phyloP scores from a whole-genome alignment of 1,140 invertebrate species.

The Aplysia californica region DNA sequence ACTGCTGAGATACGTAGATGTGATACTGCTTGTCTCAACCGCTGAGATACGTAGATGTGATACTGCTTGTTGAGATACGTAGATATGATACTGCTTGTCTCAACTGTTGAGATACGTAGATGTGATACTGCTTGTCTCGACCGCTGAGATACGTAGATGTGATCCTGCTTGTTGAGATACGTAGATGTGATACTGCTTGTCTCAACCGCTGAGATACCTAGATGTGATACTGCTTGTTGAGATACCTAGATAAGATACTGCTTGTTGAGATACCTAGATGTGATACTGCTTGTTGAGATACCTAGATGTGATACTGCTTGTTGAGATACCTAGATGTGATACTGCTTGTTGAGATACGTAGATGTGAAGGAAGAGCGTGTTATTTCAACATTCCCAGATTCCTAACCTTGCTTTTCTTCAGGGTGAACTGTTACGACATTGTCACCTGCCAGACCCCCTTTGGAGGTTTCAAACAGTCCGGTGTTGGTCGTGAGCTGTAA shows the following conservation, averaged over 20 bases:
- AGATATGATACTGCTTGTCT: too few species aligned
- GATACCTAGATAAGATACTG: not conserved
- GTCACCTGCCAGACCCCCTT: conserved; percentile 83
- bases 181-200: too few species aligned
- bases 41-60: too few species aligned
- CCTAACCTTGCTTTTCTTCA: conserved; percentile 52
- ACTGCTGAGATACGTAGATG: too few species aligned
- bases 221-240: not conserved
- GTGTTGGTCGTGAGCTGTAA: conserved; percentile 88
- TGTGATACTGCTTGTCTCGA: too few species aligned
- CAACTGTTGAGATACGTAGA: too few species aligned
- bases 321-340: not conserved
- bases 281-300: not conserved
- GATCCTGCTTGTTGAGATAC: too few species aligned
- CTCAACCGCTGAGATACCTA: too few species aligned
- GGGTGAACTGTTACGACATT: conserved; percentile 86
- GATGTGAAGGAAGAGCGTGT: not conserved
- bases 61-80: too few species aligned
- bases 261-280: not conserved
- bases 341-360: not conserved
- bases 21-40: too few species aligned
- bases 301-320: not conserved
- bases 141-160: too few species aligned
- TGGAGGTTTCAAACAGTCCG: conserved; percentile 89
- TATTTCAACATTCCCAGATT: not conserved